Percentiles rank a stretch among this genome's conserved stretches.
Evolutionary conservation across 2,113 vertebrate species (phyloP).

Genomic region (Rhizomys pruinosus): DNA sequence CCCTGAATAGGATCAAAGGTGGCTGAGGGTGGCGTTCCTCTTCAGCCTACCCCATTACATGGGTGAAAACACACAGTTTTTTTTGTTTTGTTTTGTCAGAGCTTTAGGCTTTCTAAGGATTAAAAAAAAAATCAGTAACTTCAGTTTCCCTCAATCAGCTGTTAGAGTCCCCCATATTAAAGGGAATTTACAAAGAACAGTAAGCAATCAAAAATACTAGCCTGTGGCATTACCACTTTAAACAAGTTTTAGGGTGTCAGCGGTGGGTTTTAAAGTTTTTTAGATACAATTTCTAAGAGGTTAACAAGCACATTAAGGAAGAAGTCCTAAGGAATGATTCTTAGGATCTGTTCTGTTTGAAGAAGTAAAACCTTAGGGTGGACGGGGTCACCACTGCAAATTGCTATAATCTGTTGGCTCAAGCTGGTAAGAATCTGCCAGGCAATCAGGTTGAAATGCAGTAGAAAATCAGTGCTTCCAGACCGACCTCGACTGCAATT

Average conservation of each 20-base stretch:
- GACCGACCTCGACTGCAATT: slow-evolving; percentile 57
- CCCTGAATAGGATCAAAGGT: slow-evolving; percentile 71
- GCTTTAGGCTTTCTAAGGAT: slow-evolving; percentile 28
- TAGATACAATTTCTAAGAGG: slow-evolving; percentile 17
- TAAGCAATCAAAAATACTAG: slow-evolving; percentile 25
- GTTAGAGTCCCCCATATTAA: not conserved
- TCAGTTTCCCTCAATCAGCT: slow-evolving; percentile 14
- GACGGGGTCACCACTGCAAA: not conserved
- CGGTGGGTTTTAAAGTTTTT: not conserved
- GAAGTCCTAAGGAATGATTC: not conserved
- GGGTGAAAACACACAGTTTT: slow-evolving; percentile 78
- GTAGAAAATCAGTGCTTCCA: slow-evolving; percentile 56
- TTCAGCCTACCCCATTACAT: slow-evolving; percentile 63
- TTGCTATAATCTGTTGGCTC: not conserved
- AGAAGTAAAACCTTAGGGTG: not conserved
- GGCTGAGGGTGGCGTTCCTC: not conserved
- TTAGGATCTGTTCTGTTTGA: not conserved
- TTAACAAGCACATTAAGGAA: not conserved
- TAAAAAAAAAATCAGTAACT: slow-evolving; percentile 30
- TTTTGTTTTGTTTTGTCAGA: slow-evolving; percentile 43
- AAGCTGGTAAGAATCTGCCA: not conserved
- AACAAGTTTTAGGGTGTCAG: not conserved
- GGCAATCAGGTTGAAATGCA: slow-evolving; percentile 31
- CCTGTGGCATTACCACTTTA: not conserved
- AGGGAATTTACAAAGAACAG: not conserved